Evolutionary conservation across 1,140 invertebrate genomes (phyloP), one percentile per base, ranked within the genome.

Genomic region (Lithobius niger): DNA sequence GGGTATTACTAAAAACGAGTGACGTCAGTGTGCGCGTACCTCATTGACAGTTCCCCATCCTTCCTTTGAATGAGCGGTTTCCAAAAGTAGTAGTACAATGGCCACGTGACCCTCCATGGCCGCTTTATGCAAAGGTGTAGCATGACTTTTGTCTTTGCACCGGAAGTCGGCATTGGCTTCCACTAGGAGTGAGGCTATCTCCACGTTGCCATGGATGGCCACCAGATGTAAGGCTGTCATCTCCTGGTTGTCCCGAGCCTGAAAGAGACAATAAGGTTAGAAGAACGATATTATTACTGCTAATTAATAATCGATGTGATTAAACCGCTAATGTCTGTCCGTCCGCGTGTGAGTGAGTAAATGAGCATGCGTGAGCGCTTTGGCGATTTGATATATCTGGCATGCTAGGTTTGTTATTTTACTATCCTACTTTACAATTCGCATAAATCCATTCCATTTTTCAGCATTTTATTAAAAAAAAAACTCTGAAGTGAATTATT

Each of bases 221-320:
- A 72, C 72, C 56, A 72, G 64, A 47, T 74, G 71, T n/a, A 75
- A 59, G 1, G 72, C 65, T 18, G 69, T 72, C 70, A 74, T 74
- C 40, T 65, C 61, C 53, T 73, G 67, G 28, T 72, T 73, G 60
- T 75, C 74, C 25, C 55, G 55, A 27, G 67, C 68, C 72, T 75
- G 49, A n/a, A 16, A 43, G 27, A n/a, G 18, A 26, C 6, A n/a
- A 54, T 18, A 55, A 27, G 28, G 0, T 19, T 25, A 49, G 25
- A 28, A 4, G 25, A 55, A 40, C 36, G 21, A 16, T 16, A 16
- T 18, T n/a, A n/a, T n/a, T n/a, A n/a, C n/a, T n/a, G n/a, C n/a
- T n/a, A n/a, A n/a, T 25, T 2, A 21, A 3, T 3, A 21, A 19
- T 45, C 6, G 18, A 19, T 15, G 52, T 3, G 22, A 1, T 2